Base-by-base conservation (phyloP, 1,140 invertebrate genomes). In the Theocolax elegans region DNA sequence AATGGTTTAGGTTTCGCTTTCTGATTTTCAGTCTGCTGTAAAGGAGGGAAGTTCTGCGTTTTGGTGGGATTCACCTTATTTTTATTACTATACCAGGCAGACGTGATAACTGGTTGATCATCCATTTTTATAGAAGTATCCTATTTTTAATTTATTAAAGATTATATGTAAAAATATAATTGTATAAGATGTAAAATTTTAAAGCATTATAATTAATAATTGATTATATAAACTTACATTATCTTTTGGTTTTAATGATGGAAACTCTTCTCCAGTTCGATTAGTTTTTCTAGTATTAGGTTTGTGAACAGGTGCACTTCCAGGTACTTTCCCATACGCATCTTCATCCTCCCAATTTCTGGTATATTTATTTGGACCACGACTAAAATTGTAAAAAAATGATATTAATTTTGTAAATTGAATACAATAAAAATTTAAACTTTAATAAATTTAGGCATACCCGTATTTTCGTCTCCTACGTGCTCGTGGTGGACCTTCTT, bases 291-390 rank as follows among this genome's bases (percentile, higher is more conserved):
- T 79, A 46, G 53, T 76, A 17, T 23, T 69, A 64, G 59, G 70
- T 72, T 77, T 76, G 10, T 74, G 73, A 23, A 67, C 68, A 27
- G 76, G 65, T 27, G 68, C 67, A 63, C 67, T 74, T 72, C 63
- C 72, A 78, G 83, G 77, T 84, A 89, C 68, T 79, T 86, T 82
- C 19, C 88, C 82, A 77, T 96, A 97, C 0, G 95, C 95, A 79
- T 94, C 92, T 81, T 95, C 94, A 80, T 96, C 95, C 81, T 96
- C 94, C 94, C 95, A 97, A 72, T 94, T 95, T 13, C 95, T 88
- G 0, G 93, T 95, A 80, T 97, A 97, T 81, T 96, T 96, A 77
- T 92, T 95, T 0, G 95, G 95, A 6, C 95, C 95, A 64, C 95
- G 93, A 0, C 93, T 94, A 25, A 21, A 56, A 21, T 59, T 19